phyloP scores from a whole-genome alignment of 2,113 vertebrate genomes.

The Crocuta crocuta region DNA sequence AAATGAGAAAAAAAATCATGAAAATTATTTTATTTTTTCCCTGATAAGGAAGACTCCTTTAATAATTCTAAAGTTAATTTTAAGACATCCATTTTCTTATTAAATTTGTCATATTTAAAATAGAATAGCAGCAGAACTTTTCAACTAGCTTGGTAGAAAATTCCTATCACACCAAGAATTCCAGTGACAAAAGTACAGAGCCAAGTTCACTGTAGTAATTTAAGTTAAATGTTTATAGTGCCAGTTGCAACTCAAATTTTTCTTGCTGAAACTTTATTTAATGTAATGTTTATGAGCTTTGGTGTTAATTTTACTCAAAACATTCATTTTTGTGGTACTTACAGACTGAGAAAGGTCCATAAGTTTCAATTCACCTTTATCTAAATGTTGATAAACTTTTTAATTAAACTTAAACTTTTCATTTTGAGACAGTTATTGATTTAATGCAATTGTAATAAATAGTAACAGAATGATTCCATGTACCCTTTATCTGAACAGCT shows the following conservation, averaged over 20 bases:
- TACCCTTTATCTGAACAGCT: background rate
- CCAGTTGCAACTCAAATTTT: background rate
- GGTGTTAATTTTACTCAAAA: background rate
- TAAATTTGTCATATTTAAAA: slow-evolving; percentile 37
- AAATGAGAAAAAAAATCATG: background rate
- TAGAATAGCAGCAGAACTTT: background rate
- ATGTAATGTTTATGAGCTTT: background rate
- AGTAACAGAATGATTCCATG: background rate
- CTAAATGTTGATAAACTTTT: background rate
- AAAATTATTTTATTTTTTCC: background rate
- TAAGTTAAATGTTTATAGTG: slow-evolving; percentile 9
- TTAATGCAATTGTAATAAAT: background rate
- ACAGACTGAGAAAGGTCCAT: background rate
- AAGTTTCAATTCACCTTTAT: background rate
- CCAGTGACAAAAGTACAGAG: background rate
- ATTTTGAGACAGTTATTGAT: background rate
- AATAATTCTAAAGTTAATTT: background rate
- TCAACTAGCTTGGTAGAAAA: slow-evolving; percentile 25
- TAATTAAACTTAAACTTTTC: background rate
- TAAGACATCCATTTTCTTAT: background rate
- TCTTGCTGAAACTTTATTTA: background rate
- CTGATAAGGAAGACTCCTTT: background rate
- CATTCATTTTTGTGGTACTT: background rate
- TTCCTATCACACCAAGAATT: background rate
- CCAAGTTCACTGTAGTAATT: background rate